Evolutionary conservation across 2,113 vertebrate species (phyloP).

Genomic region (Raja brachyura): DNA sequence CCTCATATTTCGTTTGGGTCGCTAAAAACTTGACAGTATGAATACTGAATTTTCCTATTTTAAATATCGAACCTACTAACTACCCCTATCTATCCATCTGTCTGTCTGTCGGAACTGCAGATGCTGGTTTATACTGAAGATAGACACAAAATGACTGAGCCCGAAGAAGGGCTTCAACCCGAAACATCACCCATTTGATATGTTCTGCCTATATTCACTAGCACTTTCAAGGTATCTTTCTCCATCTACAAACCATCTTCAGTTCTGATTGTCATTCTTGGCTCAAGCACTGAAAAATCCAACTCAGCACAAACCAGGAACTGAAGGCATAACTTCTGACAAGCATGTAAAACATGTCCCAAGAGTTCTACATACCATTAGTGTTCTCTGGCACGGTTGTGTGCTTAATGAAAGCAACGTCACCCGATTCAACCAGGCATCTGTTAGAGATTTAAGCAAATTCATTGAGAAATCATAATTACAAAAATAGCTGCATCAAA

Average conservation of each 20-base stretch:
- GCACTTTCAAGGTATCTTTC: neutral
- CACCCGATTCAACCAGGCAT: constrained; percentile 20
- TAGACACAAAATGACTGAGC: no score
- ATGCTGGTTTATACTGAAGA: no score
- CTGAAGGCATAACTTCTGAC: neutral
- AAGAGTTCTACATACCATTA: neutral
- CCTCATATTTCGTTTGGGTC: no score
- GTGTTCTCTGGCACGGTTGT: constrained; percentile 20
- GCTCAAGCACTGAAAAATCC: neutral
- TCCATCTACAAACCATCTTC: neutral
- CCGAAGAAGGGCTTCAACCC: no score
- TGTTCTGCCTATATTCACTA: neutral
- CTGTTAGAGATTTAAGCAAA: neutral
- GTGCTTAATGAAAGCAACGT: constrained; percentile 27
- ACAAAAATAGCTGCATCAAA: neutral
- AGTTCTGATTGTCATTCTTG: neutral
- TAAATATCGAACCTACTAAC: no score
- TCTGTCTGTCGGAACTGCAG: no score
- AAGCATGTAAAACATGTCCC: neutral
- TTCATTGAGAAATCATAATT: neutral
- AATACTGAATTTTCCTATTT: no score
- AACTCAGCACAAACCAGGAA: neutral
- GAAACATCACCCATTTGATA: neutral
- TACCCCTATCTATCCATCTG: no score
- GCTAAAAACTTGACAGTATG: no score